Evolutionary conservation across 2,113 vertebrate genomes (phyloP), one percentile per base, ranked within the genome.

Genomic region (Passer montanus): DNA sequence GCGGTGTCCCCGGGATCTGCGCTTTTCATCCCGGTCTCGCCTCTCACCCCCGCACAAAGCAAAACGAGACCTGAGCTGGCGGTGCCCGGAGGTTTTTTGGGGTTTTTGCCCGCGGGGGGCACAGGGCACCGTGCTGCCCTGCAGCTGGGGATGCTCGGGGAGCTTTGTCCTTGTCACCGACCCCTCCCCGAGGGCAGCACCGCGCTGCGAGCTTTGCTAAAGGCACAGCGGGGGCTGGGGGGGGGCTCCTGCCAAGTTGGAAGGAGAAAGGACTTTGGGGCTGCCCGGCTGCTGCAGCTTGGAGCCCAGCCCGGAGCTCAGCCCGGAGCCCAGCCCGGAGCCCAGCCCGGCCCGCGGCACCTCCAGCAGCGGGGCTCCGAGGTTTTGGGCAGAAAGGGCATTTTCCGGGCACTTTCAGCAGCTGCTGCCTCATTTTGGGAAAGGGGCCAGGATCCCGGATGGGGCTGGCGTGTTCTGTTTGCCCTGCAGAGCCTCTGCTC

Each of bases 81-180:
- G 60, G 53, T 35, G 76, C 58, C 15, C 2, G 26, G 68, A 49
- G 82, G 18, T 58, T 64, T 28, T 37, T 23, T 2, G 56, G 35
- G 6, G 63, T 10, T 63, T 74, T 55, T 17, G 14, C 50, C 52
- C 3, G 0, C 2, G 56, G 81, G 76, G 56, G 44, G 26, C 13
- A 2, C 41, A 3, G 50, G 7, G 76, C 50, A 20, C 17, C 82
- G 33, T 83, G 27, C 52, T 39, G 28, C 33, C 39, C 44, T 6
- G 56, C 46, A 6, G 63, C 2, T 0, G 46, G 37, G 74, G 52
- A 39, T 55, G 63, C 63, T 67, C 2, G 7, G 55, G 59, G 47
- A 50, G 43, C 21, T 93, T 95, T 95, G 96, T 89, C 96, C 96
- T 96, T 96, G 95, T 44, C 87, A 1, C 33, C 4, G 35, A 37